Evolutionary conservation across 2,113 vertebrate genomes (phyloP).

Genomic region (Tinamus guttatus): DNA sequence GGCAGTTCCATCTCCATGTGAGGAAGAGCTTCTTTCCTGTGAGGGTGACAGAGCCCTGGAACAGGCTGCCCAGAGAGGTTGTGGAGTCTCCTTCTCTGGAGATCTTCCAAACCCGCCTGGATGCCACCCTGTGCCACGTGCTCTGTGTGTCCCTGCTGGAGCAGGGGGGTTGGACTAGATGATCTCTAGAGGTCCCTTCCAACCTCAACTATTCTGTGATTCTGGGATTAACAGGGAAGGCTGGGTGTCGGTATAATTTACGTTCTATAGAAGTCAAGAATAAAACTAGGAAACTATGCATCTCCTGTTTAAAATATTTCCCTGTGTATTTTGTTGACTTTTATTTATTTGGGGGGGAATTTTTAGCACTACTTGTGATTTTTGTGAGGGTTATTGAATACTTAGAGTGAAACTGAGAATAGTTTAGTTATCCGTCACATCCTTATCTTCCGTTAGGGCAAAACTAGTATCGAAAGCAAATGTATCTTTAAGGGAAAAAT

Average conservation of each 20-base stretch:
- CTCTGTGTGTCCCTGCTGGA: too few species aligned
- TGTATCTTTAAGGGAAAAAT: not conserved
- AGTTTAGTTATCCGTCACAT: not conserved
- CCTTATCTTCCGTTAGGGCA: not conserved
- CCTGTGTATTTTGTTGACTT: not conserved
- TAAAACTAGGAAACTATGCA: not conserved
- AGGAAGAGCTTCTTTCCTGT: too few species aligned
- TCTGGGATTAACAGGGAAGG: too few species aligned
- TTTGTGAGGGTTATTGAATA: not conserved
- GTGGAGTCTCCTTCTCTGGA: too few species aligned
- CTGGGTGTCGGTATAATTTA: not conserved
- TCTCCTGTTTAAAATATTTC: not conserved
- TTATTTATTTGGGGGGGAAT: not conserved
- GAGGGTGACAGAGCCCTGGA: too few species aligned
- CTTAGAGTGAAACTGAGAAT: not conserved
- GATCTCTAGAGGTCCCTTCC: too few species aligned
- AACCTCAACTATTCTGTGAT: too few species aligned
- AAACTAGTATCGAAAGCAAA: not conserved
- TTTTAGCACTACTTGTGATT: not conserved
- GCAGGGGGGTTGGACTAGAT: too few species aligned
- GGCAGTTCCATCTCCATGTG: too few species aligned
- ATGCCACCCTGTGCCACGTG: too few species aligned
- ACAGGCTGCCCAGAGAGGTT: too few species aligned
- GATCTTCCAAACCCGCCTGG: too few species aligned
- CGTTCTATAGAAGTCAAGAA: not conserved